Percentiles rank a stretch among this genome's conserved stretches.
These are phyloP conservation scores for Aporophyla lueneburgensis DNA, from an alignment of 2,888 invertebrate species.

Conservation along the genomic window DNA sequence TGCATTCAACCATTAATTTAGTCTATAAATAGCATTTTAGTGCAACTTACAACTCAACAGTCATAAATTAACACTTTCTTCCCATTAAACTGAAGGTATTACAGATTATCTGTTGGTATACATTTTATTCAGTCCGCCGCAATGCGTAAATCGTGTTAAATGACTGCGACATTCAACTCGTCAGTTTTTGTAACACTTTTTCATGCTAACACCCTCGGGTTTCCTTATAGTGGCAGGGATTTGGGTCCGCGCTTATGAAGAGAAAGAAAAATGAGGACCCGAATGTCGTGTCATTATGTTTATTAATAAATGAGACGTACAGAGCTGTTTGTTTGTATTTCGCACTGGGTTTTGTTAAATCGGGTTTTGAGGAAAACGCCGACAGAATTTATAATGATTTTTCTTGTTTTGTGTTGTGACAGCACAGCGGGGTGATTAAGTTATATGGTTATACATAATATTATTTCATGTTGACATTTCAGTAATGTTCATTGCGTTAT, in stretches of 20 bases:
- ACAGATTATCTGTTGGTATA: slow-evolving; percentile 28
- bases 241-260: slow-evolving; percentile 4
- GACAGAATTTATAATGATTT: background rate
- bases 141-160: slow-evolving; percentile 56
- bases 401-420: background rate
- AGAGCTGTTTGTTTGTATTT: background rate
- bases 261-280: background rate
- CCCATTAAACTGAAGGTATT: slow-evolving; percentile 18
- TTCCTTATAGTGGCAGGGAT: background rate
- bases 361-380: background rate
- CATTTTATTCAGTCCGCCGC: slow-evolving; percentile 48
- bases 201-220: slow-evolving; percentile 27
- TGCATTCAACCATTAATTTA: background rate
- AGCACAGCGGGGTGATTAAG: background rate
- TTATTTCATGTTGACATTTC: background rate
- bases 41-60: slow-evolving; percentile 22
- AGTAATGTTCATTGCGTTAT: background rate
- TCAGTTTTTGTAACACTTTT: slow-evolving; percentile 36
- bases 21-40: background rate
- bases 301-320: background rate
- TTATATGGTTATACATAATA: background rate
- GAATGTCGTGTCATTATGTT: background rate
- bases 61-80: slow-evolving; percentile 31
- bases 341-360: background rate
- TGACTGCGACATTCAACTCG: slow-evolving; percentile 44